Base-by-base conservation (phyloP, 2,888 invertebrate genomes). In the Anarsia innoxiella region DNA sequence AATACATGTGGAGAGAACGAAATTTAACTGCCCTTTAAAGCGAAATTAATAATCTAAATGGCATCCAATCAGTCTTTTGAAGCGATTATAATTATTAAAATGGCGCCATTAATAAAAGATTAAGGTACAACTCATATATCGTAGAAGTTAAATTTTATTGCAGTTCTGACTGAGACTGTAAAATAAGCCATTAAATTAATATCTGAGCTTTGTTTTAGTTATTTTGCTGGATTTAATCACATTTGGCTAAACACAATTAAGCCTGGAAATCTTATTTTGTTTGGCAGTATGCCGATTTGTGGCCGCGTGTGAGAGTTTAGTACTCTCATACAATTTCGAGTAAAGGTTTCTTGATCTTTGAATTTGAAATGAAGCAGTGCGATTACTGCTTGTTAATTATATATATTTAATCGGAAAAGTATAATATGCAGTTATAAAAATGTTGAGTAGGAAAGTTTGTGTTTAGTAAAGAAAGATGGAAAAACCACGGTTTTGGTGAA, bases 281-380 rank as follows among this genome's bases (percentile, higher is more conserved):
- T 61, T 66, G 60, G 61, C 61, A 51, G 40, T 36, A 31, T 51
- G 62, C 59, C 64, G 47, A 42, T 31, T 35, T 23, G 19, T 27
- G 29, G 19, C 23, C 27, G 33, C 10, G 12, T 1, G 26, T 10
- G 12, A 14, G 11, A 9, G 33, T 4, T 5, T 5, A 26, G 4
- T 4, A 5, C 10, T 9, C 9, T 5, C 10, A 10, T 26, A 5
- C 4, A 10, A 5, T 4, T 5, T 10, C 10, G 9, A 26, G 4
- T 9, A 26, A 10, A 9, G 11, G 26, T 26, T 4, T 26, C 6
- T 10, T 4, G 31, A 5, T 15, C 31, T 15, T 31, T 15, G 31
- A 10, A n/a, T n/a, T n/a, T n/a, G n/a, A n/a, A n/a, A n/a, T n/a
- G n/a, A n/a, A n/a, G n/a, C n/a, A n/a, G n/a, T n/a, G n/a, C n/a